Evolutionary conservation across 2,113 vertebrate species (phyloP), one percentile per base, ranked within the genome.

Genomic region (Nansenia antarctica): DNA sequence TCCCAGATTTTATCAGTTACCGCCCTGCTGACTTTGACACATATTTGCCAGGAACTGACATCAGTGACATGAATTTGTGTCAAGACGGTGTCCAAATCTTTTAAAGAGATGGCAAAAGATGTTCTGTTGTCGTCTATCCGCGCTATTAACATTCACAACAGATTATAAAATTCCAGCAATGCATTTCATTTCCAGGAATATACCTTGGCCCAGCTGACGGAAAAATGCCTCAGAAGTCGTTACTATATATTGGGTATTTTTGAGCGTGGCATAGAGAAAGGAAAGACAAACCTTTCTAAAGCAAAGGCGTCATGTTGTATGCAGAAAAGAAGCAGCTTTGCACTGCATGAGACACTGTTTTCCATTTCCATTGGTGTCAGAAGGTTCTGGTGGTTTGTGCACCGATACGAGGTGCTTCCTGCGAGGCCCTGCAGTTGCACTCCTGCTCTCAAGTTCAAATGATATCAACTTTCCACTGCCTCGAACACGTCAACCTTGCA

Each of bases 401-500:
- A n/a, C n/a, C n/a, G n/a, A n/a, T n/a, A n/a, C n/a, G n/a, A n/a
- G n/a, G n/a, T n/a, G 20, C 53, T 26, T 24, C 26, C 53, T 26
- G 26, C 3, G 12, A 55, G 53, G 20, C 5, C 42, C 5, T 47
- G 15, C 14, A n/a, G 42, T 12, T 47, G 42, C 42, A 6, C 4
- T 47, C 15, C 42, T 47, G 42, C 15, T 15, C 24, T 45, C 60
- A n/a, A n/a, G n/a, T n/a, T 61, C 26, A 62, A 66, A 77, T 77
- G 14, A 61, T n/a, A 47, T 35, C 29, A 65, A 62, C 45, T 72
- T 73, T 79, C 45, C 62, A 67, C 70, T 57, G 60, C 74, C 65
- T 77, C n/a, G n/a, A 65, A 80, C 54, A 71, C 75, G 64, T 58
- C 72, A 74, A 29, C 37, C 61, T 59, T 78, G 75, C 26, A 76